Base-by-base conservation (phyloP, 2,113 vertebrate genomes). In the Tor tambroides region DNA sequence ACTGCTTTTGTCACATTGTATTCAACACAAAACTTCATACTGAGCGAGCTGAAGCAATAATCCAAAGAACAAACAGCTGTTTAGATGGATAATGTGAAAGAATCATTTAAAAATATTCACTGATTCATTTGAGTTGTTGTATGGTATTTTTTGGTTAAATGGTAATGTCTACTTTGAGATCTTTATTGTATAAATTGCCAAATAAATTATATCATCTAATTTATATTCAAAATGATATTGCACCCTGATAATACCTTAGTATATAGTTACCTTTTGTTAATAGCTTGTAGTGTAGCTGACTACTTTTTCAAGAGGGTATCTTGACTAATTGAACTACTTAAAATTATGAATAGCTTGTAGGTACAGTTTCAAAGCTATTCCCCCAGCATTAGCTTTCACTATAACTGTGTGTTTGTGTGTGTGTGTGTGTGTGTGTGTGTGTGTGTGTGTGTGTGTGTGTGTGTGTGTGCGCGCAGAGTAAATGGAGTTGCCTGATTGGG, bases 401-500 rank as follows among this genome's bases (percentile, higher is more conserved):
- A 9, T 41, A 26, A 46, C 41, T 51, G 41, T 83, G 4, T 49
- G n/a, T 28, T 21, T 63, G 38, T 67, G 59, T 28, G 49, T 51
- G 49, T 51, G 49, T 51, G 46, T 49, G 46, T 49, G 46, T 49
- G 72, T 65, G 67, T 71, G 38, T 49, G 61, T 71, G 38, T 65
- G 38, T 19, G 32, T 82, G 38, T 71, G 59, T 63, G 41, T 65
- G 49, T 59, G 86, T 63, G 76, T 30, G 17, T 59, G 49, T 74
- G 35, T 79, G 17, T 17, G 75, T 63, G 9, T 26, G 71, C 23
- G 26, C 67, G 79, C 38, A 17, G 63, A 87, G 41, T 56, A 65
- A 78, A 78, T 63, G 72, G 54, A 77, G 59, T 41, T 63, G 41
- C 35, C 79, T 63, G 67, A 83, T 82, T 32, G 38, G 49, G 72